These are phyloP conservation scores for Chesias legatella DNA, from an alignment of 2,888 invertebrate genomes.

Conservation along the genomic window DNA sequence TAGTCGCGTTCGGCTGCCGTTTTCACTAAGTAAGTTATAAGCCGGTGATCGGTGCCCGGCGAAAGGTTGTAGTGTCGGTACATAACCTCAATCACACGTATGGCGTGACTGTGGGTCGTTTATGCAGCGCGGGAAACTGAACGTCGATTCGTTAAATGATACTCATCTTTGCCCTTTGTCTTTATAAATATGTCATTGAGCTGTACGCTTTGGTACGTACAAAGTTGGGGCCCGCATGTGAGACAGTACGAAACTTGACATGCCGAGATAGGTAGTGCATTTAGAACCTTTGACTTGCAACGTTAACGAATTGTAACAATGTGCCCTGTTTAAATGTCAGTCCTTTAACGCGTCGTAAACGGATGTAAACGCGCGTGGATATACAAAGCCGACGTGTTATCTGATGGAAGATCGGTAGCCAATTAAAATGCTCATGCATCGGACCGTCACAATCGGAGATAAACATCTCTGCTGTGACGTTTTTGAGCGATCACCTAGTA, in stretches of 20 bases:
- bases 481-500: conserved; percentile 71
- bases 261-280: conserved; percentile 39
- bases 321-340: conserved; percentile 27
- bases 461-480: conserved; percentile 65
- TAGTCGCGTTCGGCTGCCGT: conserved; percentile 71
- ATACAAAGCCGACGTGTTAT: conserved; percentile 69
- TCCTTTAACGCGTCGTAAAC: conserved; percentile 34
- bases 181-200: conserved; percentile 74
- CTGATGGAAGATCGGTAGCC: conserved; percentile 67
- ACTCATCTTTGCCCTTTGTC: conserved; percentile 74
- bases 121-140: conserved; percentile 66
- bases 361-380: conserved; percentile 64
- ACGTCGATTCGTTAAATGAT: conserved; percentile 78
- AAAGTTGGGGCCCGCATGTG: conserved; percentile 61
- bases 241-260: conserved; percentile 43
- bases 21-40: conserved; percentile 78
- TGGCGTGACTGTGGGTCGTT: conserved; percentile 78
- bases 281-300: conserved; percentile 41
- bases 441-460: conserved; percentile 74
- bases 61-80: conserved; percentile 58
- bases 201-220: conserved; percentile 54
- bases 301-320: conserved; percentile 13
- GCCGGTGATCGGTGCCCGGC: conserved; percentile 63
- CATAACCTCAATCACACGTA: conserved; percentile 74
- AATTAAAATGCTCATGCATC: conserved; percentile 80